Percentiles rank a stretch among this genome's conserved stretches.
phyloP scores from a whole-genome alignment of 2,113 vertebrate genomes.

The Pterophyllum scalare region DNA sequence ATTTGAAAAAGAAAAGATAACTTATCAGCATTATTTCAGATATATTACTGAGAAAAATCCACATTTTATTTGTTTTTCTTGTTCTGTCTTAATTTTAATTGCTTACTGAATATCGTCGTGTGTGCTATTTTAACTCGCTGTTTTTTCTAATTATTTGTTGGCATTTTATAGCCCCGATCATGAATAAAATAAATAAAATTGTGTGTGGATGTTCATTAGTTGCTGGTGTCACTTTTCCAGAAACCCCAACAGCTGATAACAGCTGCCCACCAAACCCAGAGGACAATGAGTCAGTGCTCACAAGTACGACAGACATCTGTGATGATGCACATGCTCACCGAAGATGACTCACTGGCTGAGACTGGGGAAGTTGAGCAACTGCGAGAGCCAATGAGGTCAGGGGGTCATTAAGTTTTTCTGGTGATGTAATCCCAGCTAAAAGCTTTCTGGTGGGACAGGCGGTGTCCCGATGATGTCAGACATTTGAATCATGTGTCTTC shows the following conservation, averaged over 20 bases:
- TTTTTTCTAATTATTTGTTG: neutral
- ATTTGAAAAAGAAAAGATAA: neutral
- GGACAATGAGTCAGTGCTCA: constrained; percentile 40
- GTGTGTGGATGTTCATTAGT: neutral
- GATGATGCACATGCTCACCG: constrained; percentile 52
- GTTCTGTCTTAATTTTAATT: neutral
- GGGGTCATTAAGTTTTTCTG: neutral
- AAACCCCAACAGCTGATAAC: constrained; percentile 13
- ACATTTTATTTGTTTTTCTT: neutral
- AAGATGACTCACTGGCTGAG: constrained; percentile 33
- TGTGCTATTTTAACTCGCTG: neutral
- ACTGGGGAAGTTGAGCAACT: neutral
- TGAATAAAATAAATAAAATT: neutral
- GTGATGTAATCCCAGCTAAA: constrained; percentile 18
- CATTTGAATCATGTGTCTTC: neutral
- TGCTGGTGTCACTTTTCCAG: constrained; percentile 37
- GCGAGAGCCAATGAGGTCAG: constrained; percentile 70
- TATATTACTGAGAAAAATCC: neutral
- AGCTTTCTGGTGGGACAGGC: neutral
- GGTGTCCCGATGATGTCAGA: neutral
- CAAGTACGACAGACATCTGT: constrained; percentile 9
- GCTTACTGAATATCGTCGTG: neutral
- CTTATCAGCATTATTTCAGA: neutral
- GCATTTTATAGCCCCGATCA: neutral
- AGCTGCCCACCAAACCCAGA: neutral